Base-by-base conservation (phyloP, 2,797 vertebrate species). In the Remorina albescens region DNA sequence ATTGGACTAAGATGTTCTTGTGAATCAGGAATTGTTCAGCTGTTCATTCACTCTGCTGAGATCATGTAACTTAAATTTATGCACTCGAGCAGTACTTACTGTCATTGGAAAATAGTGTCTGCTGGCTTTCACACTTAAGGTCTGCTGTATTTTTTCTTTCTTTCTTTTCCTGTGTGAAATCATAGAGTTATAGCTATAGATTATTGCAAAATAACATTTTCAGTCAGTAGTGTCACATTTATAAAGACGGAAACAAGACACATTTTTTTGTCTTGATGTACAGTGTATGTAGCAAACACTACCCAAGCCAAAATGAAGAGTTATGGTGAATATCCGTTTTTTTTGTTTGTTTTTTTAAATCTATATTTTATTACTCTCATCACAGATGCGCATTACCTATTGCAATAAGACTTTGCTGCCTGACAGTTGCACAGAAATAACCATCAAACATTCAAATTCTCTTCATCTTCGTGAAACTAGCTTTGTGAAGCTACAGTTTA, bases 281-380 rank as follows among this genome's bases (percentile, higher is more conserved):
- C 76, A 83, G 80, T 89, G 78, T 91, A 92, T 91, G 92, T 94
- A 93, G 90, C 88, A 91, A 93, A 91, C 92, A 94, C 90, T 93
- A 93, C 84, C 90, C 88, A 92, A 86, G 86, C 92, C 91, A 92
- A 92, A 91, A 89, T 73, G 30, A 87, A 81, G 50, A 84, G 82
- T 85, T 83, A 71, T 78, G 79, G 83, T 86, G 74, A 67, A 83
- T 81, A 78, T 83, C 49, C 50, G 51, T 82, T 84, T n/a, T n/a
- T n/a, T n/a, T n/a, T n/a, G n/a, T n/a, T n/a, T n/a, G n/a, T n/a
- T n/a, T n/a, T 86, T 90, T 88, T 37, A 75, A 60, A 76, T 63
- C 70, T 83, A 76, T 81, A 81, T 91, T 88, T 91, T 91, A 90
- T 87, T 85, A 88, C 74, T 85, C 47, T 89, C 75, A 78, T 74